A percentile compares a stretch with the other conserved stretches of the same genome.
These are phyloP conservation scores for Promerops cafer DNA, from an alignment of 2,113 vertebrate species.

Conservation along the genomic window DNA sequence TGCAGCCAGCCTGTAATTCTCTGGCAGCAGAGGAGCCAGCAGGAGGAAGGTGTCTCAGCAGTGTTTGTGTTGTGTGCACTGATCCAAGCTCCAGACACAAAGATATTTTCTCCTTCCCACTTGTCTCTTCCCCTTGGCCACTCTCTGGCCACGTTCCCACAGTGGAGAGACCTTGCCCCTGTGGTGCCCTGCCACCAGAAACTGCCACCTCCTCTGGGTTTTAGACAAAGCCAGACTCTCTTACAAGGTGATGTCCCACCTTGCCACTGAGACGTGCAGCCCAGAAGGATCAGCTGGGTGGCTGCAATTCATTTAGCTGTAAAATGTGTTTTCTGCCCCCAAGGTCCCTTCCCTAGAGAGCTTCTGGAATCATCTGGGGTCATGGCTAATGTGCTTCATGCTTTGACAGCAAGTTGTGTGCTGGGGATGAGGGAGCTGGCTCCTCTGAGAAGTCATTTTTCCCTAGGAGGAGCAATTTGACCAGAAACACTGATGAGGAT, in stretches of 20 bases:
- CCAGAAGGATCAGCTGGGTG: neutral
- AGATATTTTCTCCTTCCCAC: neutral
- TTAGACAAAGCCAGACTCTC: neutral
- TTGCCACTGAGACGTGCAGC: rapidly evolving
- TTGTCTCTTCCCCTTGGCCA: neutral
- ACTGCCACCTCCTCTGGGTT: neutral
- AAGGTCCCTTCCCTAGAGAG: neutral
- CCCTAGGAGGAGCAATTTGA: neutral
- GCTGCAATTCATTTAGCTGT: neutral
- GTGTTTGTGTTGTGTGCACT: neutral
- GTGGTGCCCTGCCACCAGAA: neutral
- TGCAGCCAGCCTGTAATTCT: neutral
- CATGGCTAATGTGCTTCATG: neutral
- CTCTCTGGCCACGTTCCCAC: rapidly evolving
- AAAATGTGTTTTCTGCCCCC: neutral
- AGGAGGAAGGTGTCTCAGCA: neutral
- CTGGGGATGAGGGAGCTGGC: neutral
- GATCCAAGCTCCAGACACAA: neutral
- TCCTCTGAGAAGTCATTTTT: neutral
- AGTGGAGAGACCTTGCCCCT: neutral
- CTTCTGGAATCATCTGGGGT: neutral
- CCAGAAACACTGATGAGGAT: neutral
- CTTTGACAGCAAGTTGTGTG: neutral
- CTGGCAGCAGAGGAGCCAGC: neutral
- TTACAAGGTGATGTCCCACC: neutral